These are phyloP conservation scores for Pachyuromys duprasi DNA, from an alignment of 2,797 vertebrate species.

Conservation along the genomic window DNA sequence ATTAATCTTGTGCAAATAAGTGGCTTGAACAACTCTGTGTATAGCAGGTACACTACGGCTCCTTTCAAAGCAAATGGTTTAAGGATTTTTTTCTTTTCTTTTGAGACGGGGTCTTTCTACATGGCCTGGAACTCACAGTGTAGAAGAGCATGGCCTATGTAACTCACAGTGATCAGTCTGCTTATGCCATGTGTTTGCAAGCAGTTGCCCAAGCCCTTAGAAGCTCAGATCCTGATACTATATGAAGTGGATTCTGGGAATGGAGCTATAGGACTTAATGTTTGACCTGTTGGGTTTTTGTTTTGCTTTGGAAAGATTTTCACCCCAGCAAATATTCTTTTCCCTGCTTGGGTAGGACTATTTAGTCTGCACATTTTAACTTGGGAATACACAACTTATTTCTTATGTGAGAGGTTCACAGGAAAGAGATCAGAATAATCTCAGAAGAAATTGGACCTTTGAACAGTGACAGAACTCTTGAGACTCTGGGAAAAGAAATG, in stretches of 20 bases:
- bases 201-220: not conserved
- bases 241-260: not conserved
- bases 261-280: not conserved
- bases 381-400: not conserved
- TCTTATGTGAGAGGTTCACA: not conserved
- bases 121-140: no score
- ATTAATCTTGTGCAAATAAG: not conserved
- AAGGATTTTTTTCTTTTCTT: not conserved
- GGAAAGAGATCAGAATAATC: not conserved
- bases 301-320: not conserved
- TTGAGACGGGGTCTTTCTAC: not conserved
- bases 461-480: not conserved
- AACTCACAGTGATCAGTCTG: not conserved
- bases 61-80: not conserved
- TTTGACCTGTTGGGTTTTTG: not conserved
- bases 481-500: not conserved
- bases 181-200: not conserved
- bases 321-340: not conserved
- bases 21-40: no score
- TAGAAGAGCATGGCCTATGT: not conserved
- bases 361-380: not conserved
- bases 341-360: not conserved
- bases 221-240: no score
- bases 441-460: not conserved
- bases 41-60: not conserved